Evolutionary conservation across 2,113 vertebrate genomes (phyloP).

Genomic region (Grantiella picta): DNA sequence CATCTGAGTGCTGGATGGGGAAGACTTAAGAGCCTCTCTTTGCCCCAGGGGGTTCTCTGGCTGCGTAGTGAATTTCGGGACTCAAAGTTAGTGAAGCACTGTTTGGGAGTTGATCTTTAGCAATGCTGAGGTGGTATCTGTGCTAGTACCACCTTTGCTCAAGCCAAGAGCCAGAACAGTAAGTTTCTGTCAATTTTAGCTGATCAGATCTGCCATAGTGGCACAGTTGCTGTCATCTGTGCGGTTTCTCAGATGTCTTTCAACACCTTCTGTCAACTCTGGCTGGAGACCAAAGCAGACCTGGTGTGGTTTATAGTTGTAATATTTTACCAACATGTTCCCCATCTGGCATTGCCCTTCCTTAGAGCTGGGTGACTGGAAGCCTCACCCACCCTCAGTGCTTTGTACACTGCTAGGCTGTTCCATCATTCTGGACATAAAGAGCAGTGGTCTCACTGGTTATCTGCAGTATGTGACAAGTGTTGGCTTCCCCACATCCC

Average conservation of each 20-base stretch:
- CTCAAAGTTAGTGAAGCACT: neutral
- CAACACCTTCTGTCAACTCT: neutral
- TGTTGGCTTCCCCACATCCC: neutral
- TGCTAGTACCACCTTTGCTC: neutral
- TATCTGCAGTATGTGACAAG: neutral
- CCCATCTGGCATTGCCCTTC: neutral
- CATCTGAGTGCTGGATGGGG: neutral
- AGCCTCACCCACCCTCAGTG: neutral
- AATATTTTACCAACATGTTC: neutral
- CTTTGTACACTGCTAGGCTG: rapidly evolving
- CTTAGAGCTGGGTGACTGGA: neutral
- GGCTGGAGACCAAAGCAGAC: neutral
- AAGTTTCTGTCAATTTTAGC: neutral
- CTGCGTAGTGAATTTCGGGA: neutral
- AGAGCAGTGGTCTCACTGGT: neutral
- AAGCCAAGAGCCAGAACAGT: neutral
- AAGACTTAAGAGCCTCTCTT: neutral
- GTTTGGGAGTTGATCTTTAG: neutral
- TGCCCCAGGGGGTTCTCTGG: neutral
- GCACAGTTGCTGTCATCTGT: neutral
- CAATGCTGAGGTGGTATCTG: neutral
- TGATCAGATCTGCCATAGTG: neutral
- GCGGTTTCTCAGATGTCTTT: neutral
- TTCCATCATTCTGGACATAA: neutral
- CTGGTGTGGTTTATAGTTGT: neutral